A percentile compares a stretch with the other conserved stretches of the same genome.
Conservation (phyloP, 2,113 vertebrate genomes). For the Junco hyemalis region DNA sequence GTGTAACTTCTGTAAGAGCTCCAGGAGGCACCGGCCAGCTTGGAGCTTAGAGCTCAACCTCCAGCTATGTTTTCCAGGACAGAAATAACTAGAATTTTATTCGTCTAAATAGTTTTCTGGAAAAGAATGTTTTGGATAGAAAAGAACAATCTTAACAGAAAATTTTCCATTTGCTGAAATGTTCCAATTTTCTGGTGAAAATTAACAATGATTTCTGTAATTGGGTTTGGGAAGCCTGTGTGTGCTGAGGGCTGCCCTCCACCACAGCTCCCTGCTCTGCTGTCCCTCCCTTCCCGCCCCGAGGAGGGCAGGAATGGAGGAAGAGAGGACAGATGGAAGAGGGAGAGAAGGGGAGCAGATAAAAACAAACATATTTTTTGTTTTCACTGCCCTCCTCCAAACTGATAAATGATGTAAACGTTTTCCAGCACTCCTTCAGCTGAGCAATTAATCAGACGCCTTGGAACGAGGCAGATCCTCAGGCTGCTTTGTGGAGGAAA, state of each 20-base stretch:
- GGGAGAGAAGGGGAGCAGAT: slow-evolving; percentile 1
- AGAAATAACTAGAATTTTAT: slow-evolving; percentile 47
- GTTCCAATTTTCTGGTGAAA: slow-evolving; percentile 64
- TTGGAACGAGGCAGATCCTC: slow-evolving; percentile 6
- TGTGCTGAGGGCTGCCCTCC: neutral
- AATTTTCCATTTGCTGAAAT: slow-evolving; percentile 64
- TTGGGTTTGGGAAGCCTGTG: neutral
- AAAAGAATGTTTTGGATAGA: slow-evolving; percentile 17
- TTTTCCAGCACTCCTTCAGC: slow-evolving; percentile 10
- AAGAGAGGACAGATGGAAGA: neutral
- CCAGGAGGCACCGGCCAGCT: neutral
- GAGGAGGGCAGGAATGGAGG: neutral
- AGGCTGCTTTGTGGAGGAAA: neutral
- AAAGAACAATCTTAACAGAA: slow-evolving; percentile 6
- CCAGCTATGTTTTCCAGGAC: slow-evolving; percentile 38
- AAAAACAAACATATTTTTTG: slow-evolving; percentile 29
- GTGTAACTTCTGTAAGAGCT: slow-evolving; percentile 25
- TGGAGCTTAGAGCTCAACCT: slow-evolving; percentile 1
- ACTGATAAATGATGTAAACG: slow-evolving; percentile 9
- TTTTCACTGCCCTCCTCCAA: slow-evolving; percentile 18
- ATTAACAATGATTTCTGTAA: slow-evolving; percentile 42
- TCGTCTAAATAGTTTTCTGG: neutral
- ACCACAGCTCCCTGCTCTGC: neutral
- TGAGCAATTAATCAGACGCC: slow-evolving; percentile 20
- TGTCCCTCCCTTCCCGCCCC: rapidly evolving